phyloP scores from a whole-genome alignment of 1,140 invertebrate genomes.

The Bombus turneri region DNA sequence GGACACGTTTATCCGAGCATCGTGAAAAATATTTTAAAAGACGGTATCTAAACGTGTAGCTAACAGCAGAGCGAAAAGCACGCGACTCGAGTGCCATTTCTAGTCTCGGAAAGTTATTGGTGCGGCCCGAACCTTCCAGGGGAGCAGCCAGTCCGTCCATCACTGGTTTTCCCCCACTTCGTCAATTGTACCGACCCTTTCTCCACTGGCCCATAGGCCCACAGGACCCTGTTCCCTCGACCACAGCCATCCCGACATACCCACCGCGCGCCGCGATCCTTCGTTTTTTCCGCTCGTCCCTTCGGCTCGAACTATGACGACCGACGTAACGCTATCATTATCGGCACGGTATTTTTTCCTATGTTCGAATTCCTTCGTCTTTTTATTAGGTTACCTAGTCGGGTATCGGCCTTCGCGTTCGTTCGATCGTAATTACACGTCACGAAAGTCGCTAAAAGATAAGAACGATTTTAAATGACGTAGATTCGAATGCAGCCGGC shows the following conservation, averaged over 20 bases:
- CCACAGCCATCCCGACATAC: slow-evolving; percentile 48
- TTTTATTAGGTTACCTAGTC: not conserved
- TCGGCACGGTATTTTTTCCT: not conserved
- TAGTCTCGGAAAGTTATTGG: slow-evolving; percentile 67
- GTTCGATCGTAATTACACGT: not conserved
- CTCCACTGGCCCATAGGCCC: slow-evolving; percentile 53
- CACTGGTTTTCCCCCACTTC: slow-evolving; percentile 68
- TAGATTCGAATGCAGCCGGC: not conserved
- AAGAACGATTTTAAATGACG: not conserved
- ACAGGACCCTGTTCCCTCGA: slow-evolving; percentile 17
- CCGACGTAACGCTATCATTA: not conserved
- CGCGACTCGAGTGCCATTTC: slow-evolving; percentile 61
- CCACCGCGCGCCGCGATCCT: slow-evolving; percentile 21
- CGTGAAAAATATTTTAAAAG: not conserved
- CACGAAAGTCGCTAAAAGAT: not conserved
- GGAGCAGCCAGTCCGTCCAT: slow-evolving; percentile 76
- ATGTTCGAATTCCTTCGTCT: not conserved
- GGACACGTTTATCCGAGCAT: not conserved
- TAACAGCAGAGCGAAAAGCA: slow-evolving; percentile 1
- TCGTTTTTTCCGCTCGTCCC: slow-evolving; percentile 28
- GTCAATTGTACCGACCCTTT: slow-evolving; percentile 63
- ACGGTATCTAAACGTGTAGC: fast-evolving
- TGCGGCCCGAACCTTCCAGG: slow-evolving; percentile 64
- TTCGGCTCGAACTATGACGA: slow-evolving; percentile 1
- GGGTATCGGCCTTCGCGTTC: not conserved